Percentiles rank a stretch among this genome's conserved stretches.
Evolutionary conservation across 1,140 invertebrate genomes (phyloP).

Genomic region (Venustaconcha ellipsiformis): DNA sequence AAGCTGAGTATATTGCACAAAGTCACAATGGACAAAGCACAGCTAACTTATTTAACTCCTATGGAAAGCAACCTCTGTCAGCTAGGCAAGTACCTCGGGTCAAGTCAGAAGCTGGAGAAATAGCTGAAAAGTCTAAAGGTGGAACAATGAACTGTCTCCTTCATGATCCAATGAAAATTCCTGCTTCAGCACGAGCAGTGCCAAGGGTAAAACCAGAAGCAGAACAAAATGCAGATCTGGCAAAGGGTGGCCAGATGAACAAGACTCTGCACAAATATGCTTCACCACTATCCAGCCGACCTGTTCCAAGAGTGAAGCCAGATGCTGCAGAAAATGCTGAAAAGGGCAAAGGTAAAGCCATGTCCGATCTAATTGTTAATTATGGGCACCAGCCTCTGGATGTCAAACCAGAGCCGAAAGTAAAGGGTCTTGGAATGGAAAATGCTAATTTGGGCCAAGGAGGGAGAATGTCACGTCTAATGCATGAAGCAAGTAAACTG

Average conservation of each 20-base stretch:
- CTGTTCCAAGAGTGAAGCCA: conserved; percentile 53
- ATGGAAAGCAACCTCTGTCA: conserved; percentile 41
- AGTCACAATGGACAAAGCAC: conserved; percentile 39
- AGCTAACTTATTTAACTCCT: conserved; percentile 39
- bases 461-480: conserved; percentile 56
- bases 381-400: conserved; percentile 48
- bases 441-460: conserved; percentile 58
- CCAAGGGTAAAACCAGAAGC: conserved; percentile 59
- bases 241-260: conserved; percentile 47
- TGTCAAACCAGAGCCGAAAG: conserved; percentile 49
- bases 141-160: conserved; percentile 45
- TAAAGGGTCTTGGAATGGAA: conserved; percentile 53
- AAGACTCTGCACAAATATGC: conserved; percentile 46
- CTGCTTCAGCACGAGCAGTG: conserved; percentile 44
- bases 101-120: conserved; percentile 54
- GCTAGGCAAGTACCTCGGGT: conserved; percentile 44
- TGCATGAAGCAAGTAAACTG: conserved; percentile 51
- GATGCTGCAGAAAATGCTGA: conserved; percentile 55
- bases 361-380: conserved; percentile 48
- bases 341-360: conserved; percentile 52
- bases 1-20: conserved; percentile 46
- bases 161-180: conserved; percentile 47
- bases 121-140: conserved; percentile 54
- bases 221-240: conserved; percentile 39
- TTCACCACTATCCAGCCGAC: conserved; percentile 30